Percentiles rank a stretch among this genome's conserved stretches.
These are phyloP conservation scores for Cybosia mesomella DNA, from an alignment of 2,888 invertebrate species.

Conservation along the genomic window DNA sequence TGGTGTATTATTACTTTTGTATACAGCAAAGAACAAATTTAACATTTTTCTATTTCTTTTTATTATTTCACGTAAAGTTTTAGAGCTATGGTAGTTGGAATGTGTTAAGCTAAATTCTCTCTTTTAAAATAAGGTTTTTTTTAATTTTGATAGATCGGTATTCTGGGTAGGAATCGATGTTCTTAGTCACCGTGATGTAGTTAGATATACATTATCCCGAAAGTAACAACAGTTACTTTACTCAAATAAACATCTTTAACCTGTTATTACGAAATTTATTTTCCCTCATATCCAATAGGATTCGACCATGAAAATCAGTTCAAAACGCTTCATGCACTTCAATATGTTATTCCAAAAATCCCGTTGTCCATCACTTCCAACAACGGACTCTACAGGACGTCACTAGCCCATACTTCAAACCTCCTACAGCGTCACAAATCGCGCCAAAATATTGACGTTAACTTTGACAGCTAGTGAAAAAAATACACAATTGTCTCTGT, in stretches of 20 bases:
- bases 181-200: not conserved
- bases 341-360: conserved; percentile 37
- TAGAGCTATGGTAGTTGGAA: no score
- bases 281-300: conserved; percentile 26
- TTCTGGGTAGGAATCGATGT: not conserved
- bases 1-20: no score
- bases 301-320: conserved; percentile 34
- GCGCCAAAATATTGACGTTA: conserved; percentile 81
- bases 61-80: no score
- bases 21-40: no score
- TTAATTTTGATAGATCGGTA: not conserved
- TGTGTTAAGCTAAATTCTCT: not conserved
- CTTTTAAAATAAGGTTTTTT: not conserved
- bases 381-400: conserved; percentile 23
- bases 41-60: no score
- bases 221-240: not conserved
- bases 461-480: conserved; percentile 68
- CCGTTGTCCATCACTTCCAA: conserved; percentile 27
- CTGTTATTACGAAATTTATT: conserved; percentile 12
- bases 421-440: conserved; percentile 81
- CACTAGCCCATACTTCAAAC: conserved; percentile 41
- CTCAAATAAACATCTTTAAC: not conserved
- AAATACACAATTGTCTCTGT: conserved; percentile 62
- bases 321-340: conserved; percentile 20
- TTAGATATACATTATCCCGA: not conserved